Conservation (phyloP, 1,140 invertebrate genomes). For the Neomicropteryx cornuta region DNA sequence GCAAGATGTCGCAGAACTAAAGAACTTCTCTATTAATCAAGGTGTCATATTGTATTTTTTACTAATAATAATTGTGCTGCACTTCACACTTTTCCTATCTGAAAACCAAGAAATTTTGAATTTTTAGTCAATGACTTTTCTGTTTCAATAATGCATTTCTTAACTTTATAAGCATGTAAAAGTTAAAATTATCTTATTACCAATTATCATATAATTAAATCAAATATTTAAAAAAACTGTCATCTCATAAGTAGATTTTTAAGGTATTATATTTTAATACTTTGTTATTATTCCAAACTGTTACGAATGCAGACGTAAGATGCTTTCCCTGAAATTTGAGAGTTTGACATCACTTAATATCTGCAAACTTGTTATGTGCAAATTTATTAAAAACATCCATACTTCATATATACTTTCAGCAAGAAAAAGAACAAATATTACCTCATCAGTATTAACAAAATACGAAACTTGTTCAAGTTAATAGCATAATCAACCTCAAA, state of each 20-base stretch:
- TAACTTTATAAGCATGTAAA: background rate
- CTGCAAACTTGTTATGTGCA: slow-evolving; percentile 38
- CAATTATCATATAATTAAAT: background rate
- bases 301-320: background rate
- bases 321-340: background rate
- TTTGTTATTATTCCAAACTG: background rate
- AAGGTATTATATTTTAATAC: background rate
- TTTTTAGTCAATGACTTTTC: background rate
- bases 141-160: background rate
- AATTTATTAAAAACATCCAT: slow-evolving; percentile 55
- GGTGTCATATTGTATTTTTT: too few relatives aligned
- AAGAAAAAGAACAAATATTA: slow-evolving; percentile 50
- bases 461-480: slow-evolving; percentile 15
- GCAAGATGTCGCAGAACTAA: too few relatives aligned
- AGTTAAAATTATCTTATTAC: background rate
- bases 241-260: background rate
- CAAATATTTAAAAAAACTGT: too few relatives aligned
- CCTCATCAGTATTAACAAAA: slow-evolving; percentile 31
- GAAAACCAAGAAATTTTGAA: background rate
- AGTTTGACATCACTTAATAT: background rate
- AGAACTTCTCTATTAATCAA: too few relatives aligned
- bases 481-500: too few relatives aligned
- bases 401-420: too few relatives aligned
- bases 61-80: too few relatives aligned
- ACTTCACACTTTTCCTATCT: background rate